Evolutionary conservation across 2,797 vertebrate species (phyloP), one percentile per base, ranked within the genome.

Genomic region (Aratinga solstitialis): DNA sequence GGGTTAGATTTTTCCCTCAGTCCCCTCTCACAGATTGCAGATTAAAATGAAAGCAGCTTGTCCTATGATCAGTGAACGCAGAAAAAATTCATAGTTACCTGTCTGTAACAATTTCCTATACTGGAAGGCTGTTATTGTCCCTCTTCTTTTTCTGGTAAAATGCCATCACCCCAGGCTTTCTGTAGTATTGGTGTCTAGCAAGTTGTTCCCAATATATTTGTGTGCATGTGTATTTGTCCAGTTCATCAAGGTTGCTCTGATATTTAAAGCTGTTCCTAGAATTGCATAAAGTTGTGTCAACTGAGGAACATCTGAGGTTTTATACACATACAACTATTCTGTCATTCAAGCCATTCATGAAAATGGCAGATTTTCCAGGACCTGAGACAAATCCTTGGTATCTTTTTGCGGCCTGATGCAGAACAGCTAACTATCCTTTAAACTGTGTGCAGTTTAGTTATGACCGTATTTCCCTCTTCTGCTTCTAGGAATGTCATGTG

Each of bases 1-100:
- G 11, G 18, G 1, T 2, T 7, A 14, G 23, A 26, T 78, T 53
- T 48, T 17, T 2, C 0, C 3, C 2, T 5, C 7, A 26, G 16
- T 71, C 19, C 11, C 4, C 43, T 91, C n/a, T 75, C 51, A 72
- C 9, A 58, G 50, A 68, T 30, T 65, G 14, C n/a, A 67, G 48
- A 56, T 89, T 77, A 61, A 84, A 48, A 18, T 68, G 69, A 75
- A 14, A 71, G 23, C 32, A 87, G 5, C 4, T 87, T 10, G 0
- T 50, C 77, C 15, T 47, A 0, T 82, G 47, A 14, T 77, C 36
- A 34, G n/a, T 83, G 68, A 80, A 68, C 5, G 34, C 4, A 74
- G n/a, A 45, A 89, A 56, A 53, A n/a, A 24, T 38, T 77, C 83
- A 59, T 47, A 27, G 20, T 59, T 40, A 79, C 32, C 20, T 62